A percentile compares a stretch with the other conserved stretches of the same genome.
Evolutionary conservation across 2,113 vertebrate species (phyloP).

Genomic region (Elephantulus edwardii): DNA sequence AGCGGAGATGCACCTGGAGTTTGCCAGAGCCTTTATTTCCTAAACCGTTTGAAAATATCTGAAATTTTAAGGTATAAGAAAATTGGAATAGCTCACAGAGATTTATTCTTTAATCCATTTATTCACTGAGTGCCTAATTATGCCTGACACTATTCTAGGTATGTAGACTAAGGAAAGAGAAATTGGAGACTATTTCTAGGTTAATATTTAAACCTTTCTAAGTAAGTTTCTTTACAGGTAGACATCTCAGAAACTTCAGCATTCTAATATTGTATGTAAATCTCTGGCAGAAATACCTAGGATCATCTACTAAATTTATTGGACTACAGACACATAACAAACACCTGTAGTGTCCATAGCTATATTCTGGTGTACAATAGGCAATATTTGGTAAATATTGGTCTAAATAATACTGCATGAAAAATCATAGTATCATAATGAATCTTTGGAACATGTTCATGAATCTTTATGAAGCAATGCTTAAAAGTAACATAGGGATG

Average conservation of each 20-base stretch:
- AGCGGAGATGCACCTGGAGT: background rate
- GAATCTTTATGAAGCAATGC: background rate
- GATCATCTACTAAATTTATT: background rate
- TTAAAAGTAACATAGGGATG: background rate
- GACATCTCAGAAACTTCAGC: background rate
- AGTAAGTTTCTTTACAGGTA: background rate
- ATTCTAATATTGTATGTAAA: background rate
- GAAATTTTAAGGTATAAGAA: background rate
- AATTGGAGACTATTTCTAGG: background rate
- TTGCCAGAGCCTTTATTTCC: background rate
- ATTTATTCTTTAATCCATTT: background rate
- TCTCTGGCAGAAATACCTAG: background rate
- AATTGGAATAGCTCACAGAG: background rate
- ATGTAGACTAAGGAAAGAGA: background rate
- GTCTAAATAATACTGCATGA: background rate
- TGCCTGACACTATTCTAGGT: background rate
- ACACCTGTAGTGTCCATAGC: background rate
- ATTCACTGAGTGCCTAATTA: background rate
- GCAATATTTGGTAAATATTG: slow-evolving; percentile 6
- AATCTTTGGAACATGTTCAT: background rate
- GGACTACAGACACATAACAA: background rate
- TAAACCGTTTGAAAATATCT: background rate
- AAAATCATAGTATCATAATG: background rate
- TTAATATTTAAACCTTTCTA: background rate
- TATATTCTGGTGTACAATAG: background rate